Evolutionary conservation across 2,113 vertebrate species (phyloP).

Genomic region (Excalfactoria chinensis): DNA sequence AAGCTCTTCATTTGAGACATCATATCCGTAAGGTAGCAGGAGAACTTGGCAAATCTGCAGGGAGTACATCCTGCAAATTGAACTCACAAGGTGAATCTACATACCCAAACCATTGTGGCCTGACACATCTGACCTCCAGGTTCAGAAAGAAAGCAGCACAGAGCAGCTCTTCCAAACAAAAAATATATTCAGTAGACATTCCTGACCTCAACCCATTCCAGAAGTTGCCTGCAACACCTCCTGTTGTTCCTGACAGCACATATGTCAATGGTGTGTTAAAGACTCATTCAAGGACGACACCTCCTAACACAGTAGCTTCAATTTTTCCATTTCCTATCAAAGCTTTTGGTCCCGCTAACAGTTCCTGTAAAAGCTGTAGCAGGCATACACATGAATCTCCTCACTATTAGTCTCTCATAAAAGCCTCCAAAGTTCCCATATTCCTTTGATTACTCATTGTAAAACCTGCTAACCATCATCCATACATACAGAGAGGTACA

Average conservation of each 20-base stretch:
- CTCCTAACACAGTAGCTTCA: background rate
- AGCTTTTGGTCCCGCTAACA: background rate
- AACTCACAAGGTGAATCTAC: background rate
- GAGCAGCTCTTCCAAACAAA: background rate
- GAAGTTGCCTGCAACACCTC: background rate
- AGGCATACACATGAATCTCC: background rate
- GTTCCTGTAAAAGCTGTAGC: background rate
- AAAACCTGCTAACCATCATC: background rate
- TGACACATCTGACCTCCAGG: background rate
- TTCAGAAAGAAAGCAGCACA: background rate
- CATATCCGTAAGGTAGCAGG: background rate
- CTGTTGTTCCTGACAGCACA: fast-evolving
- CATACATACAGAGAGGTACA: background rate
- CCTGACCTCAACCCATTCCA: background rate
- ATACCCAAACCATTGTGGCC: background rate
- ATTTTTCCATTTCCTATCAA: background rate
- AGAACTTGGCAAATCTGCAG: background rate
- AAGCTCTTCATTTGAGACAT: background rate
- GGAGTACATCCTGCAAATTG: background rate
- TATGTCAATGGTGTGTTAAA: background rate
- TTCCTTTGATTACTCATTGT: background rate
- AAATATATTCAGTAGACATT: background rate
- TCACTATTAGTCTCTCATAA: background rate
- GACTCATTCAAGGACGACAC: background rate
- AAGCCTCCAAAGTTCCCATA: background rate